Evolutionary conservation across 2,888 invertebrate genomes (phyloP).

Genomic region (Caradrina kadenii): DNA sequence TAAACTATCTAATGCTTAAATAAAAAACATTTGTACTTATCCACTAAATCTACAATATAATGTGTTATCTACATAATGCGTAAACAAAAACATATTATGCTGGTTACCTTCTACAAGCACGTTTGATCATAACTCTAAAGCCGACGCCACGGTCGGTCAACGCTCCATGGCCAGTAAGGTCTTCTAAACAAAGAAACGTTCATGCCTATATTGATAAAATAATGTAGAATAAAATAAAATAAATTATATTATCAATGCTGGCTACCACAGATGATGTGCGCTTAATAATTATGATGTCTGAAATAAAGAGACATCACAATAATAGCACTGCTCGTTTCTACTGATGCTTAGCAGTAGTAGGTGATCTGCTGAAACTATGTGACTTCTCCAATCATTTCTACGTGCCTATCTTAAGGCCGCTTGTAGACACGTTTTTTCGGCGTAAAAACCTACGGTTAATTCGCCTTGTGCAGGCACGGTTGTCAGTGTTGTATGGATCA

Average conservation of each 20-base stretch:
- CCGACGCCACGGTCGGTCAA: constrained; percentile 14
- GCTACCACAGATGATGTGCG: constrained; percentile 6
- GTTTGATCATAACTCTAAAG: constrained; percentile 2
- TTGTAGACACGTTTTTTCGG: no score
- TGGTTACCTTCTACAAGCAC: constrained; percentile 9
- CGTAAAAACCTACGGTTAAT: no score
- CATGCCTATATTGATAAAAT: constrained; percentile 38
- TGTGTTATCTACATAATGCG: constrained; percentile 14
- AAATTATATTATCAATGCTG: constrained; percentile 16
- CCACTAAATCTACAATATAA: constrained; percentile 12
- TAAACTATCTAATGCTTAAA: no score
- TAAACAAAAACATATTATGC: constrained; percentile 28
- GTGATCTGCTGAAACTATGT: constrained; percentile 4
- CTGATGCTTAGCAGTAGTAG: neutral
- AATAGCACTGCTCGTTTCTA: neutral
- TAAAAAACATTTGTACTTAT: no score
- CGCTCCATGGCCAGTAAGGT: constrained; percentile 45
- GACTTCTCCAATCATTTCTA: neutral
- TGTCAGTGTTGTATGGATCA: no score
- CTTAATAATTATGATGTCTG: neutral
- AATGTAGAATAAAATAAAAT: constrained; percentile 25
- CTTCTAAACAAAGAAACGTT: constrained; percentile 48
- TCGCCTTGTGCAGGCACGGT: no score
- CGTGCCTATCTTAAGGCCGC: no score
- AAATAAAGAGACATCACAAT: constrained; percentile 8